phyloP scores from a whole-genome alignment of 2,113 vertebrate species.

The Arizona elegans region DNA sequence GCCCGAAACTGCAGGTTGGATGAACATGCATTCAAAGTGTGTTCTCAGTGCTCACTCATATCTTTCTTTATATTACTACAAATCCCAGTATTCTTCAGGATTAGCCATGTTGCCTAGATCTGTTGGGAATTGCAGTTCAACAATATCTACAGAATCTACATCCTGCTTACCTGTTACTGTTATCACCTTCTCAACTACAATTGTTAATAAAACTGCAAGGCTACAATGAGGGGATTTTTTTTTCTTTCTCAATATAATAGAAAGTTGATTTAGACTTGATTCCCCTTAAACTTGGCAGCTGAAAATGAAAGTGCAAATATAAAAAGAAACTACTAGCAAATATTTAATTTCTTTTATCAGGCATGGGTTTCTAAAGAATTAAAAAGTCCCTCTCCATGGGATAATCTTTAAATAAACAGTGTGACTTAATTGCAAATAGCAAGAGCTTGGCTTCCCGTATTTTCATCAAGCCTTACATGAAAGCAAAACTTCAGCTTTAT shows the following conservation, averaged over 20 bases:
- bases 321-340: neutral
- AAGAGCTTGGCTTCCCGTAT: neutral
- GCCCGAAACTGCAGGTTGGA: neutral
- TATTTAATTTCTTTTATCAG: constrained; percentile 13
- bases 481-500: neutral
- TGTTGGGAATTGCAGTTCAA: neutral
- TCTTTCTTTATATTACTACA: neutral
- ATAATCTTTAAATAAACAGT: neutral
- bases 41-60: neutral
- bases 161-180: neutral
- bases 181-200: too few species aligned
- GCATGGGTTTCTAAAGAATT: neutral
- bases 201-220: neutral
- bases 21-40: neutral
- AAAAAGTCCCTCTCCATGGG: neutral
- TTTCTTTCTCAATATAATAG: neutral
- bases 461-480: neutral
- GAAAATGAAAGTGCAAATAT: neutral
- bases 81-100: neutral
- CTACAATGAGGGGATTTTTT: neutral
- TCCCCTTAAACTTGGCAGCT: neutral
- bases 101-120: neutral
- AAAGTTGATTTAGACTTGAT: neutral
- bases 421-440: neutral
- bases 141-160: neutral